Conservation (phyloP, 2,113 vertebrate genomes). For the Podarcis cretensis region DNA sequence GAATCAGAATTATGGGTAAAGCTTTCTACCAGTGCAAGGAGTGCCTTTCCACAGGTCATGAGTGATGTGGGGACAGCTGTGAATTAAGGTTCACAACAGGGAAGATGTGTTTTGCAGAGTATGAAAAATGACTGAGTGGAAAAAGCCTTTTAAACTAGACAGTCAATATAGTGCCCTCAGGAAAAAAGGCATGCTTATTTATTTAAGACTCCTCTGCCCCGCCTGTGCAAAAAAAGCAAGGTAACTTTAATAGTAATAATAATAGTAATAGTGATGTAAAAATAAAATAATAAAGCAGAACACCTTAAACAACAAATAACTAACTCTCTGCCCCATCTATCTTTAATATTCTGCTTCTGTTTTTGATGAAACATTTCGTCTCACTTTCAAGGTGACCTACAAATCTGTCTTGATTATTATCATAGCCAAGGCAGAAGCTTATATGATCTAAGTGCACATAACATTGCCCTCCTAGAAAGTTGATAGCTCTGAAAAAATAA, state of each 20-base stretch:
- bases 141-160: background rate
- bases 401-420: constrained; percentile 16
- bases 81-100: background rate
- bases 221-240: background rate
- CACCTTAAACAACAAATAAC: no score
- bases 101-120: background rate
- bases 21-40: background rate
- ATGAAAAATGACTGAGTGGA: background rate
- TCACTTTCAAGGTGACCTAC: background rate
- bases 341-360: background rate
- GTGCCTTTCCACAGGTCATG: background rate
- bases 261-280: no score
- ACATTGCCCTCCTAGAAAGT: constrained; percentile 1
- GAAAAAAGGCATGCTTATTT: background rate
- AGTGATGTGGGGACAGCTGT: background rate
- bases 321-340: background rate
- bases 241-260: background rate
- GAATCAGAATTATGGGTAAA: background rate
- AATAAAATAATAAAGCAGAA: no score
- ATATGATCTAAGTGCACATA: background rate
- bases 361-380: background rate
- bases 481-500: constrained; percentile 17
- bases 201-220: background rate
- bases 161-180: background rate
- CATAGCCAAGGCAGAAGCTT: background rate